phyloP scores from a whole-genome alignment of 92 coral and sea anemone genomes.

The Porites lobata region DNA sequence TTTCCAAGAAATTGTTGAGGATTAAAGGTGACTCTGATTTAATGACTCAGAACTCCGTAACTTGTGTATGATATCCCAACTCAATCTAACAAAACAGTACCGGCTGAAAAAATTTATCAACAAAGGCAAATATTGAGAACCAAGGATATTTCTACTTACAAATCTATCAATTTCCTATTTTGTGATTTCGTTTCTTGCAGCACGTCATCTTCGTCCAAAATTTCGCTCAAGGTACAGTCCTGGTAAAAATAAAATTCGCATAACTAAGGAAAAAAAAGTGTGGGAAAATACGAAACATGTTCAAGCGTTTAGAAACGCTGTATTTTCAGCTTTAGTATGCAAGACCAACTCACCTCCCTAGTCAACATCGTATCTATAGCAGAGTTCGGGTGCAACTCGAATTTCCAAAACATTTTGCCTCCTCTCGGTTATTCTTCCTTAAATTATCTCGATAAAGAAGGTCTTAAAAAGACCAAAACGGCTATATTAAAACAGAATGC shows the following conservation, averaged over 20 bases:
- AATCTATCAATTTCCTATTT: slow-evolving; percentile 95
- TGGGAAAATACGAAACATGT: slow-evolving; percentile 10
- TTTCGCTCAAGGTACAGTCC: slow-evolving; percentile 96
- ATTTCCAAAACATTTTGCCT: slow-evolving; percentile 98
- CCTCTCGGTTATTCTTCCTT: slow-evolving; percentile 39
- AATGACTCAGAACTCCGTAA: background rate
- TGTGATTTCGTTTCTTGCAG: slow-evolving; percentile 99
- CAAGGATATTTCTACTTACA: slow-evolving; percentile 74
- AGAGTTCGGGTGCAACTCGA: slow-evolving; percentile 96
- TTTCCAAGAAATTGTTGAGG: background rate
- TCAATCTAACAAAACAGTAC: background rate
- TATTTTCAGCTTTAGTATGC: background rate
- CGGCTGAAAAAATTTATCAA: background rate
- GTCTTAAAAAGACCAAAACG: slow-evolving; percentile 32
- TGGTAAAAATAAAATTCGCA: slow-evolving; percentile 3
- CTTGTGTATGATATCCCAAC: background rate
- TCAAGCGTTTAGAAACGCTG: slow-evolving; percentile 3
- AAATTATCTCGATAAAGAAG: slow-evolving; percentile 9
- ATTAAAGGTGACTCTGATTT: background rate
- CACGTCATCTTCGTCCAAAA: slow-evolving; percentile 98
- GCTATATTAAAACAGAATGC: slow-evolving; percentile 12
- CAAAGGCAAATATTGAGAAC: background rate
- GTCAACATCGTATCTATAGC: slow-evolving; percentile 93
- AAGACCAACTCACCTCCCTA: slow-evolving; percentile 85
- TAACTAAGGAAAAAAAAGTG: background rate